These are phyloP conservation scores for Python bivittatus DNA, from an alignment of 2,113 vertebrate species.

Conservation along the genomic window DNA sequence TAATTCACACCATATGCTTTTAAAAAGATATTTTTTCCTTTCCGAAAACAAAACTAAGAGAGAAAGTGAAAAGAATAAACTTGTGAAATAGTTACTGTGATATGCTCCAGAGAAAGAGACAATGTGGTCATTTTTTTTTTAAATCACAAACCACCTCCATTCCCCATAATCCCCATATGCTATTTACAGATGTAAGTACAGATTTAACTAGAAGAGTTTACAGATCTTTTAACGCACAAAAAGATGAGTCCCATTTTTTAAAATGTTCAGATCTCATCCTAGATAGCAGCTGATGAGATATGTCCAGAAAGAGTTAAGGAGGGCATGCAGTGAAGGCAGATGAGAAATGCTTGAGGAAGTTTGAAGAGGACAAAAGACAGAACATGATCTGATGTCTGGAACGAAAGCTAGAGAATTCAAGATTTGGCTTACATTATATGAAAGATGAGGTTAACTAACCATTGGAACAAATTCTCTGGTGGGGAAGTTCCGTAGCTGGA, in stretches of 20 bases:
- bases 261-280: not conserved
- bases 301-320: not conserved
- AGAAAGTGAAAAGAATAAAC: not conserved
- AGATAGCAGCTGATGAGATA: not conserved
- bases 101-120: too few relatives aligned
- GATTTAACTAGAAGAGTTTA: not conserved
- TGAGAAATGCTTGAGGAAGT: not conserved
- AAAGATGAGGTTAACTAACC: not conserved
- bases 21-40: not conserved
- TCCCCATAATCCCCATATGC: not conserved
- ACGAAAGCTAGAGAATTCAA: conserved; percentile 1
- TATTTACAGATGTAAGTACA: not conserved
- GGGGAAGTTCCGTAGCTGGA: conserved; percentile 5
- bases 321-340: not conserved
- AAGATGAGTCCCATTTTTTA: conserved; percentile 4
- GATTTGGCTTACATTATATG: not conserved
- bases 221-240: not conserved
- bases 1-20: not conserved
- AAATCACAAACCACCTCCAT: not conserved
- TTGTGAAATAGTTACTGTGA: not conserved
- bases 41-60: not conserved
- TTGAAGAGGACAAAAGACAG: conserved; percentile 15
- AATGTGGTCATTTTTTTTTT: not conserved
- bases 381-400: not conserved
- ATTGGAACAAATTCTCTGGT: conserved; percentile 1